phyloP scores from a whole-genome alignment of 30 jellyfish, hydroid and myxozoan genomes.

The Cassiopea xamachana region DNA sequence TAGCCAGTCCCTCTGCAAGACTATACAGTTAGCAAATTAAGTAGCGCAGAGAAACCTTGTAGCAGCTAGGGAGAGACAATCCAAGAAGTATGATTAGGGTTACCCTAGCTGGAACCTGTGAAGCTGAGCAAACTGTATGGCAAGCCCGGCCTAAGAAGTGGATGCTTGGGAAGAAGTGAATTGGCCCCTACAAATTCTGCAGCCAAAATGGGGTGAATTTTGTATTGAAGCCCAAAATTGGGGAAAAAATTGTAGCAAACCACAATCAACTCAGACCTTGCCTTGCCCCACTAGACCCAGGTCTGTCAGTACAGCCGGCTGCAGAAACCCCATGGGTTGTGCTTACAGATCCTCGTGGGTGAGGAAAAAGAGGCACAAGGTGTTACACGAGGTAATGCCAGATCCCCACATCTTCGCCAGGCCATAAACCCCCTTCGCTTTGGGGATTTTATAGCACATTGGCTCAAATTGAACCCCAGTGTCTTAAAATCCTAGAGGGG shows the following conservation, averaged over 20 bases:
- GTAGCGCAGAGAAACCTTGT: slow-evolving; percentile 39
- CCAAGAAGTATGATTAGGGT: slow-evolving; percentile 18
- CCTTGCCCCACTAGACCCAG: slow-evolving; percentile 31
- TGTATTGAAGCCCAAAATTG: slow-evolving; percentile 33
- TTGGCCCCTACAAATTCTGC: slow-evolving; percentile 67
- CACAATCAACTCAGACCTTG: slow-evolving; percentile 48
- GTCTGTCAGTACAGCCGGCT: slow-evolving; percentile 27
- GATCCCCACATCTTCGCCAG: slow-evolving; percentile 65
- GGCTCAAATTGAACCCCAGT: slow-evolving; percentile 27
- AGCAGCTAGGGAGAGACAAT: slow-evolving; percentile 14
- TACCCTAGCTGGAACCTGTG: slow-evolving; percentile 44
- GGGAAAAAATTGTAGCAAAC: slow-evolving; percentile 43
- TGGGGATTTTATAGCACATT: slow-evolving; percentile 62
- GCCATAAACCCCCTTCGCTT: slow-evolving; percentile 67
- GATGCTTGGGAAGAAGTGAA: slow-evolving; percentile 54
- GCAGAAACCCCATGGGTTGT: slow-evolving; percentile 53
- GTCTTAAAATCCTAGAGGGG: slow-evolving; percentile 34
- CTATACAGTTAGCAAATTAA: slow-evolving; percentile 29
- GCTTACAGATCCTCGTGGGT: slow-evolving; percentile 43
- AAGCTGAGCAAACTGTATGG: slow-evolving; percentile 53
- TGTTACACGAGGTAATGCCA: slow-evolving; percentile 35
- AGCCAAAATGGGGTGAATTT: slow-evolving; percentile 68
- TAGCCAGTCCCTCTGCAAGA: slow-evolving; percentile 45
- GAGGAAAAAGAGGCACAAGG: slow-evolving; percentile 42
- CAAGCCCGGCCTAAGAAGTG: slow-evolving; percentile 60